phyloP scores from a whole-genome alignment of 2,888 invertebrate genomes.

The Harpalus rubripes region DNA sequence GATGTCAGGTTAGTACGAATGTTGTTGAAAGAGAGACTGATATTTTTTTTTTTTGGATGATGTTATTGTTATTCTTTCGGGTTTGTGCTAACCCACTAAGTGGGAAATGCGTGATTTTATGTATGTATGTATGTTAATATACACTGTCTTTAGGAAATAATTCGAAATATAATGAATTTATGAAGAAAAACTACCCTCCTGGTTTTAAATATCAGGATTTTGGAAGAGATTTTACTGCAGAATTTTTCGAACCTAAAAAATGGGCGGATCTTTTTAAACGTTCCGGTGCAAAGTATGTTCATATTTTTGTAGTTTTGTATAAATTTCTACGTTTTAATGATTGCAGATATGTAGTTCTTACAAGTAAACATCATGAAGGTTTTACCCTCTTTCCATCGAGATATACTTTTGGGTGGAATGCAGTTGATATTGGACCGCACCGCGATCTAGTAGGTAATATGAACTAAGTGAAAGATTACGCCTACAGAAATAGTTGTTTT shows the following conservation, averaged over 20 bases:
- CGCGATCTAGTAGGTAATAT: constrained; percentile 85
- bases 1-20: too few relatives aligned
- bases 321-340: constrained; percentile 48
- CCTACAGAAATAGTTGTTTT: too few relatives aligned
- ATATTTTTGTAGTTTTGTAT: neutral
- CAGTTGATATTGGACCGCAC: constrained; percentile 88
- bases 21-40: too few relatives aligned
- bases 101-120: too few relatives aligned
- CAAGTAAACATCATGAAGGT: constrained; percentile 94
- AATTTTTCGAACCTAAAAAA: constrained; percentile 90
- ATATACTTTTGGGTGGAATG: constrained; percentile 91
- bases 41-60: too few relatives aligned
- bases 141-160: constrained; percentile 71
- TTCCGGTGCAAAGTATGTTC: constrained; percentile 90
- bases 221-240: constrained; percentile 92
- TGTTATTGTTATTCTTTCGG: too few relatives aligned
- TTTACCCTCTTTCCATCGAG: constrained; percentile 91
- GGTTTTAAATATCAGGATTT: constrained; percentile 95
- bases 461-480: too few relatives aligned
- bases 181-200: constrained; percentile 90
- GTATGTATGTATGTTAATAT: too few relatives aligned
- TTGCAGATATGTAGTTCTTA: constrained; percentile 87
- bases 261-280: constrained; percentile 92
- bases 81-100: too few relatives aligned
- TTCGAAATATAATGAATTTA: constrained; percentile 81